Evolutionary conservation across 2,888 invertebrate species (phyloP).

Genomic region (Liopterus haemorrhoidalis): DNA sequence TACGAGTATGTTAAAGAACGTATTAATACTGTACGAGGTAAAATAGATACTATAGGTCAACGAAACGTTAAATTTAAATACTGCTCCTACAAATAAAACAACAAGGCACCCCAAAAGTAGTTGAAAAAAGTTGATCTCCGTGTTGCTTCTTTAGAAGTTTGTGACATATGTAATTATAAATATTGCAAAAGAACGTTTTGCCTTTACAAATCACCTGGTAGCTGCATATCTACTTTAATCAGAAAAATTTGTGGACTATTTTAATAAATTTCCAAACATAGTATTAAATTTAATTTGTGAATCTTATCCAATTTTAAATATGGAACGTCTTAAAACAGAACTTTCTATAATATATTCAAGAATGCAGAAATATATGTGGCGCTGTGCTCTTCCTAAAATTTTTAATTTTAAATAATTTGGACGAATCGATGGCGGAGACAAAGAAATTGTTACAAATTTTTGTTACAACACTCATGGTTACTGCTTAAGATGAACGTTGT

Average conservation of each 20-base stretch:
- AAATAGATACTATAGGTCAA: not conserved
- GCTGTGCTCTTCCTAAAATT: conserved; percentile 9
- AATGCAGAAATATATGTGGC: conserved; percentile 3
- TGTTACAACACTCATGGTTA: conserved; percentile 8
- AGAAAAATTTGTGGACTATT: not conserved
- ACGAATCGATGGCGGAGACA: conserved; percentile 7
- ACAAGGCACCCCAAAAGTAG: not conserved
- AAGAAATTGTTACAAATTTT: conserved; percentile 10
- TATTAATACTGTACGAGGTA: not conserved
- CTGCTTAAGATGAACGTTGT: conserved; percentile 7
- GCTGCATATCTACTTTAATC: not conserved
- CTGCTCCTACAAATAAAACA: not conserved
- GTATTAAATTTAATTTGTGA: not conserved
- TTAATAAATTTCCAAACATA: not conserved
- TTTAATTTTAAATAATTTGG: conserved; percentile 6
- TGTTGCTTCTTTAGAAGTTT: not conserved
- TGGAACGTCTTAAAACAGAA: not conserved
- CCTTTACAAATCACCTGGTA: not conserved
- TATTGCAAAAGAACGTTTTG: not conserved
- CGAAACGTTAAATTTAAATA: not conserved
- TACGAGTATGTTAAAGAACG: not conserved
- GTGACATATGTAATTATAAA: conserved; percentile 1
- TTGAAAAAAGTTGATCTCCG: not conserved
- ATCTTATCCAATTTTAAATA: not conserved
- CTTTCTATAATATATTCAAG: conserved; percentile 3